These are phyloP conservation scores for Kryptolebias marmoratus DNA, from an alignment of 2,113 vertebrate species.

Conservation along the genomic window DNA sequence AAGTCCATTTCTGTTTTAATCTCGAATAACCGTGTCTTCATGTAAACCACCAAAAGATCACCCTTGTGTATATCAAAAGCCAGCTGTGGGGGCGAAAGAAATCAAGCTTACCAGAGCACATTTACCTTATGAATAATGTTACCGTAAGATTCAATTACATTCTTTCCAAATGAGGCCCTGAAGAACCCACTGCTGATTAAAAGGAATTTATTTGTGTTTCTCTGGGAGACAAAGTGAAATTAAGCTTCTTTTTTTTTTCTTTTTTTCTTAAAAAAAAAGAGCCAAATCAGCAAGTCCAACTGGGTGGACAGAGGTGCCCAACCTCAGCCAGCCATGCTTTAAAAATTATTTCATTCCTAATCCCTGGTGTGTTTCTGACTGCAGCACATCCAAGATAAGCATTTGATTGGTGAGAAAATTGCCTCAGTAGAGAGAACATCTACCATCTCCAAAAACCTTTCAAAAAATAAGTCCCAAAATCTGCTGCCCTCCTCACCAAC, in stretches of 20 bases:
- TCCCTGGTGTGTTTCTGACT: constrained; percentile 15
- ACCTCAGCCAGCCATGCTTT: constrained; percentile 54
- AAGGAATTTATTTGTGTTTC: constrained; percentile 74
- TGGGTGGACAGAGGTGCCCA: constrained; percentile 66
- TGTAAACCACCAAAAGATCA: constrained; percentile 35
- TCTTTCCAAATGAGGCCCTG: constrained; percentile 70
- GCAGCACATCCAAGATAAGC: constrained; percentile 56
- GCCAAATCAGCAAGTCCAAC: constrained; percentile 64
- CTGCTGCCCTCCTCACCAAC: not conserved
- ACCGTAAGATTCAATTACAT: constrained; percentile 74
- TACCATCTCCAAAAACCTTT: constrained; percentile 31
- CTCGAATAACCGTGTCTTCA: constrained; percentile 44
- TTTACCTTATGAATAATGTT: constrained; percentile 67
- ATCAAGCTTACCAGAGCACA: constrained; percentile 53
- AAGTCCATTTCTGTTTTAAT: constrained; percentile 18
- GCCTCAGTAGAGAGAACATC: constrained; percentile 13
- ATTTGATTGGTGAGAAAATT: constrained; percentile 32
- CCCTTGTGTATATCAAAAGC: constrained; percentile 46
- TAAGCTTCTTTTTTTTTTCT: constrained; percentile 35
- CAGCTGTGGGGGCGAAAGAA: constrained; percentile 30
- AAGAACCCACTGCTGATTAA: constrained; percentile 71
- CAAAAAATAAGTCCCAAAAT: constrained; percentile 6
- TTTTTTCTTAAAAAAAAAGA: constrained; percentile 38
- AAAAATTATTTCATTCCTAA: constrained; percentile 53
- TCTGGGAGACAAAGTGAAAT: constrained; percentile 42